Conservation (phyloP, 2,113 vertebrate species). For the Varanus salvator region DNA sequence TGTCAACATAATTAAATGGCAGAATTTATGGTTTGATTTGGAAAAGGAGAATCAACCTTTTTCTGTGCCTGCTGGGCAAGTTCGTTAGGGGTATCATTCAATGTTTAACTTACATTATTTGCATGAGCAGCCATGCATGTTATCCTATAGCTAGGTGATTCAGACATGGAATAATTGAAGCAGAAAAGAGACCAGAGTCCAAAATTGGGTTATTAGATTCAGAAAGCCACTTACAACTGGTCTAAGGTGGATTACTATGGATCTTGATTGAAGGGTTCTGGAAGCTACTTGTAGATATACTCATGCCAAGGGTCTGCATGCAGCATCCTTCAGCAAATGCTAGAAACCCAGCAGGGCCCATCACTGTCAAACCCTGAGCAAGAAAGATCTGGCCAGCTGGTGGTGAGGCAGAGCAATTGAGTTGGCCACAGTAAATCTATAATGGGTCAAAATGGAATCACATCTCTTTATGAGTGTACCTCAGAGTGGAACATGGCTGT, state of each 20-base stretch:
- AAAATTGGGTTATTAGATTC: neutral
- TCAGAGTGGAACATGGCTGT: neutral
- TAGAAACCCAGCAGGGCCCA: neutral
- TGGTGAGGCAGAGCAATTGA: neutral
- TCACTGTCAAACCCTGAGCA: no score
- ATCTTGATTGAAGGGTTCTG: neutral
- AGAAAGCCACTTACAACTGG: no score
- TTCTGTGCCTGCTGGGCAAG: conserved; percentile 64
- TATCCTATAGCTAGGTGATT: neutral
- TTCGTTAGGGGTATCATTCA: conserved; percentile 67
- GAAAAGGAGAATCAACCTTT: conserved; percentile 59
- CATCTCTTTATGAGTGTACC: neutral
- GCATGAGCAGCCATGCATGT: neutral
- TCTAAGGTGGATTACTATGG: neutral
- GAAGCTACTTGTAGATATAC: neutral
- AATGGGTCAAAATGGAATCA: neutral
- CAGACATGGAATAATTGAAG: neutral
- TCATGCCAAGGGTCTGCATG: neutral
- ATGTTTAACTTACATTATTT: neutral
- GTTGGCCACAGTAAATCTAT: neutral
- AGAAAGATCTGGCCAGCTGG: neutral
- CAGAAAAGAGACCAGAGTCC: neutral
- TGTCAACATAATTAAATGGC: conserved; percentile 53
- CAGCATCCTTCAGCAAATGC: neutral
- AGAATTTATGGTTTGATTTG: conserved; percentile 70